Evolutionary conservation across 2,888 invertebrate genomes (phyloP), one percentile per base, ranked within the genome.

Genomic region (Amphipyra tragopoginis): DNA sequence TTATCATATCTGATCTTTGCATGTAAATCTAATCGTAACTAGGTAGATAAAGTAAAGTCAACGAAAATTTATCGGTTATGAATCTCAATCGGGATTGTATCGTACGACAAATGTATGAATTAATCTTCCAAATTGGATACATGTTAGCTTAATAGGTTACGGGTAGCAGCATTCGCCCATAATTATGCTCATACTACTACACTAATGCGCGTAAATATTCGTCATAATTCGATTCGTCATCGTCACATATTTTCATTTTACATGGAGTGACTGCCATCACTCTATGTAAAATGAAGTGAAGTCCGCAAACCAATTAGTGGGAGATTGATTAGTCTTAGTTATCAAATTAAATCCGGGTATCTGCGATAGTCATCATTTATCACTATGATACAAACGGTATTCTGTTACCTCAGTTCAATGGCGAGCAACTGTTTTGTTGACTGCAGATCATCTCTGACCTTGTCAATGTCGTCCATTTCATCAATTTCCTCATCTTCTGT

Each of bases 371-470:
- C n/a, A n/a, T n/a, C n/a, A n/a, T n/a, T n/a, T n/a, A n/a, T n/a
- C n/a, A n/a, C n/a, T n/a, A n/a, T n/a, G n/a, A n/a, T 14, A 14
- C 14, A 6, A 13, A 4, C 2, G 26, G 9, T 40, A 11, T 14
- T 21, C 50, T 47, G 52, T 73, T 85, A 94, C 95, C 96, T 95
- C 77, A 98, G 93, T 92, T 98, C 98, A 62, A 98, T 95, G 11
- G 98, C 98, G 66, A 98, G 92, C 95, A 98, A 96, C 93, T 98
- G 98, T 90, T 98, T 98, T 7, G 98, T 98, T 62, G 98, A 98
- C 86, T 98, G 98, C 40, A 98, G 95, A 87, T 98, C 98, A 85
- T 98, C 98, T 77, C 98, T 96, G 14, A 98, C 97, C 86, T 97
- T 97, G 83, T 98, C 98, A 77, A 98, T 98, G 83, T 98, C 98